phyloP scores from a whole-genome alignment of 2,888 invertebrate genomes.

The Anodontia alba region DNA sequence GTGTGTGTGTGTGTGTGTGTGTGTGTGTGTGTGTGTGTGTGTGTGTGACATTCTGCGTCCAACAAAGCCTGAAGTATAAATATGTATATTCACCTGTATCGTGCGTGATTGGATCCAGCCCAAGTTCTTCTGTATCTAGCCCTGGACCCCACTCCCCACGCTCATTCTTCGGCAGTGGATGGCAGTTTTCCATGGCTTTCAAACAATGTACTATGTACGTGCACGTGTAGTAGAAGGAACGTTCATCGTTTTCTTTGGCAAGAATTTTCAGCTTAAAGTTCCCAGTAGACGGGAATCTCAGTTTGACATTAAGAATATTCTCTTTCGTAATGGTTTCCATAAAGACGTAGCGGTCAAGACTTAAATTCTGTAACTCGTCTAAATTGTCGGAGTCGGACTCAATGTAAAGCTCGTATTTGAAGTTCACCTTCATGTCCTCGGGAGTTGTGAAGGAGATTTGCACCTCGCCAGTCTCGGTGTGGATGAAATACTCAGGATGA shows the following conservation, averaged over 20 bases:
- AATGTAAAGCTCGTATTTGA: slow-evolving; percentile 68
- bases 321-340: slow-evolving; percentile 68
- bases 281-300: slow-evolving; percentile 68
- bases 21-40: too few species aligned
- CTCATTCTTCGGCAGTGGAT: slow-evolving; percentile 76
- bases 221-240: slow-evolving; percentile 65
- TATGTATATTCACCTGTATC: slow-evolving; percentile 62
- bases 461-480: slow-evolving; percentile 62
- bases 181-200: slow-evolving; percentile 55
- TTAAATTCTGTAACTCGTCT: slow-evolving; percentile 52
- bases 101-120: slow-evolving; percentile 75
- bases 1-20: too few species aligned
- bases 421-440: slow-evolving; percentile 58
- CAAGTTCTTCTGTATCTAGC: slow-evolving; percentile 71
- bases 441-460: slow-evolving; percentile 61
- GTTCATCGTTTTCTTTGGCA: slow-evolving; percentile 67
- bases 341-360: slow-evolving; percentile 70
- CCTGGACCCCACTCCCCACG: slow-evolving; percentile 82
- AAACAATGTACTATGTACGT: slow-evolving; percentile 68
- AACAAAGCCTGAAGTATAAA: too few species aligned
- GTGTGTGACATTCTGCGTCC: too few species aligned
- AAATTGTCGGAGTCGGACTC: slow-evolving; percentile 58
- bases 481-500: slow-evolving; percentile 57
- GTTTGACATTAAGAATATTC: slow-evolving; percentile 59
- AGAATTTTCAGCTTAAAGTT: slow-evolving; percentile 72